Evolutionary conservation across 2,113 vertebrate genomes (phyloP).

Genomic region (Grantiella picta): DNA sequence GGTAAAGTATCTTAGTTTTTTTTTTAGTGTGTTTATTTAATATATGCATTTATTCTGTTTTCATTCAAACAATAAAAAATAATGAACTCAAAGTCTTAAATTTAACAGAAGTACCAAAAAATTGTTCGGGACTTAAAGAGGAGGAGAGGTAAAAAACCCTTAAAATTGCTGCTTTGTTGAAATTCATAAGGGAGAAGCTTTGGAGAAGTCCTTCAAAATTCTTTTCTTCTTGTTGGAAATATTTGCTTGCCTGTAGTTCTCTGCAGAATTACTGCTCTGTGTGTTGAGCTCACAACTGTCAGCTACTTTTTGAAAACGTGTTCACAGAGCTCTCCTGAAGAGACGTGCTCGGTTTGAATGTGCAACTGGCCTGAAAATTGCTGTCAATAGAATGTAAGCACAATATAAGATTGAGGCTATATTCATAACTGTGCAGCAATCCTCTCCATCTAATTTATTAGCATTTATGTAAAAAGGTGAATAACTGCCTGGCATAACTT

Average conservation of each 20-base stretch:
- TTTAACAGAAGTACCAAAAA: not conserved
- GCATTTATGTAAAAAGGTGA: not conserved
- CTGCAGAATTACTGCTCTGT: not conserved
- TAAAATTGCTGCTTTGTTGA: not conserved
- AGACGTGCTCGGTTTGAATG: not conserved
- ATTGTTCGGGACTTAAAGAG: not conserved
- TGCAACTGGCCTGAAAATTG: not conserved
- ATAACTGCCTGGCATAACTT: not conserved
- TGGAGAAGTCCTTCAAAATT: not conserved
- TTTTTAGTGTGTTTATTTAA: not conserved
- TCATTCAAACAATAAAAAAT: not conserved
- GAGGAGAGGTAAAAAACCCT: not conserved
- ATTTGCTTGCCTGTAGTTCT: not conserved
- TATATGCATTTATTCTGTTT: not conserved
- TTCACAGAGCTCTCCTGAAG: not conserved
- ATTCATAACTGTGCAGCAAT: not conserved
- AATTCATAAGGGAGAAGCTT: not conserved
- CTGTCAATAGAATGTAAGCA: not conserved
- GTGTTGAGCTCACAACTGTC: not conserved
- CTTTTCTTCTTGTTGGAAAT: not conserved
- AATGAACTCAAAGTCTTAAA: not conserved
- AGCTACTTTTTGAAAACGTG: not conserved
- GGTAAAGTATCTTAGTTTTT: conserved; percentile 69
- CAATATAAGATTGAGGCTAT: not conserved
- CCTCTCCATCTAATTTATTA: not conserved